Evolutionary conservation across 2,888 invertebrate species (phyloP).

Genomic region (Asteroscopus sphinx): DNA sequence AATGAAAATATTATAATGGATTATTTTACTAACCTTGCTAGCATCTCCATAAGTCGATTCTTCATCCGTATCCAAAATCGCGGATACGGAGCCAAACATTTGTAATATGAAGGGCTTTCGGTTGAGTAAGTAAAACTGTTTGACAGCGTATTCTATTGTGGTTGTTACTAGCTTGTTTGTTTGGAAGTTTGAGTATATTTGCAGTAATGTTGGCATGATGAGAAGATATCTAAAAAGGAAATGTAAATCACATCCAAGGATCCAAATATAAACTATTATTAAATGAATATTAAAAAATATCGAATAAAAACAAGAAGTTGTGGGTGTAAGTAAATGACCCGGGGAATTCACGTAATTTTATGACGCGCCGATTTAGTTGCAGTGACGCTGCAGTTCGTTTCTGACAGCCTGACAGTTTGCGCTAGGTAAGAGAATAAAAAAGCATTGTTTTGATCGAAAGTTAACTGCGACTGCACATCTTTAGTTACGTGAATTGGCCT

Average conservation of each 20-base stretch:
- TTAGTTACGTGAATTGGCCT: too few species aligned
- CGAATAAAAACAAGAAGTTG: too few species aligned
- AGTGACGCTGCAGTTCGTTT: too few species aligned
- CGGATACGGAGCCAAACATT: constrained; percentile 99
- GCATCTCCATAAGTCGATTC: constrained; percentile 97
- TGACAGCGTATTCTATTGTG: constrained; percentile 99
- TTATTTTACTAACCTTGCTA: constrained; percentile 92
- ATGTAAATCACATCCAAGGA: not conserved
- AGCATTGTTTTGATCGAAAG: too few species aligned
- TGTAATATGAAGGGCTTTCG: constrained; percentile 99
- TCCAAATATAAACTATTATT: not conserved
- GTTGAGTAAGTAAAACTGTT: constrained; percentile 99
- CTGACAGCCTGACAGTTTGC: too few species aligned
- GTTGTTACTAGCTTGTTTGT: constrained; percentile 98
- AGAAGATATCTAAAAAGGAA: constrained; percentile 93
- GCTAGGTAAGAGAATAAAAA: too few species aligned
- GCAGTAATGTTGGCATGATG: constrained; percentile 99
- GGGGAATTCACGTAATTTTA: too few species aligned
- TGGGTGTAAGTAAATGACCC: too few species aligned
- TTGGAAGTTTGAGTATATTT: constrained; percentile 99
- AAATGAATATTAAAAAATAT: too few species aligned
- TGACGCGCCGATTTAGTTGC: too few species aligned
- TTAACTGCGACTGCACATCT: too few species aligned
- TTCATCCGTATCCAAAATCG: constrained; percentile 97
- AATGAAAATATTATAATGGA: not conserved